Evolutionary conservation across 1,140 invertebrate genomes (phyloP).

Genomic region (Drosophila mauritiana): DNA sequence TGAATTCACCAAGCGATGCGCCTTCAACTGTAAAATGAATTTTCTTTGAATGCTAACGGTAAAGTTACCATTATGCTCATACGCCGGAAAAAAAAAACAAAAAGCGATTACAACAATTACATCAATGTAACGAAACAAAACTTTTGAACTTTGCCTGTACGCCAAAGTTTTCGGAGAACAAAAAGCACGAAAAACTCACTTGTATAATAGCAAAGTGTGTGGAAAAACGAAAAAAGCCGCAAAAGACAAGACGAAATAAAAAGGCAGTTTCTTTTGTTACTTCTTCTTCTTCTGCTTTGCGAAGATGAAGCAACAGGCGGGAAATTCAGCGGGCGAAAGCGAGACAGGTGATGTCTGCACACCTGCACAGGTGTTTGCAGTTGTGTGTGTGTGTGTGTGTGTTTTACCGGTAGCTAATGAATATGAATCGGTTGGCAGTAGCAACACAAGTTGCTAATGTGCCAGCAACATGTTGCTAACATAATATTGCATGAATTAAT

Average conservation of each 20-base stretch:
- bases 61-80: constrained; percentile 43
- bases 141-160: constrained; percentile 39
- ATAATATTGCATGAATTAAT: not conserved
- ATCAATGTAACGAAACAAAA: constrained; percentile 55
- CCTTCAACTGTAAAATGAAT: constrained; percentile 35
- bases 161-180: constrained; percentile 27
- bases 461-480: constrained; percentile 28
- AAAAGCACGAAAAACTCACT: constrained; percentile 42
- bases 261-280: constrained; percentile 39
- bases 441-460: not conserved
- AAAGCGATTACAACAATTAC: constrained; percentile 46
- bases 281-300: constrained; percentile 15
- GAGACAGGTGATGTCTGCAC: constrained; percentile 16
- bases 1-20: constrained; percentile 27
- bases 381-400: not conserved
- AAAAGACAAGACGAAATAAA: constrained; percentile 20
- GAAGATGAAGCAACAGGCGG: constrained; percentile 67
- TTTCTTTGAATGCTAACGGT: constrained; percentile 45
- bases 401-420: constrained; percentile 29
- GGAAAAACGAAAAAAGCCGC: constrained; percentile 41
- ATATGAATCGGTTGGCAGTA: constrained; percentile 8
- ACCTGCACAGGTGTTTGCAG: constrained; percentile 16
- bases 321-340: constrained; percentile 25
- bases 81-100: not conserved
- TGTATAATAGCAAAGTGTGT: constrained; percentile 42